These are phyloP conservation scores for Chalcis sispes DNA, from an alignment of 2,888 invertebrate species.

Conservation along the genomic window DNA sequence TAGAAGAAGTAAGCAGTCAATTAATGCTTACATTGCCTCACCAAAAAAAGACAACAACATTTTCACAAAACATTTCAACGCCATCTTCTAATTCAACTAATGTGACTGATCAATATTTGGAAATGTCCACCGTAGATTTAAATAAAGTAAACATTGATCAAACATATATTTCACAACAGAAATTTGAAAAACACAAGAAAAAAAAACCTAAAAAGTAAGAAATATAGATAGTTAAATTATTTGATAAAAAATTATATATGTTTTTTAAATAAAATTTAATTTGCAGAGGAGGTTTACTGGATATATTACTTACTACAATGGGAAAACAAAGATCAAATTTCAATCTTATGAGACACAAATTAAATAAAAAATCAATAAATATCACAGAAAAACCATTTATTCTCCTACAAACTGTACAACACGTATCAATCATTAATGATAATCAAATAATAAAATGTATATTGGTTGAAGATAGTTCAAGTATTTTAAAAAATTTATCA, in stretches of 20 bases:
- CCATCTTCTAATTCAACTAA: constrained; percentile 16
- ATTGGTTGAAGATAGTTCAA: constrained; percentile 35
- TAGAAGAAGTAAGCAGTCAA: constrained; percentile 52
- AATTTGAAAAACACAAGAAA: constrained; percentile 29
- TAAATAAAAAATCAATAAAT: constrained; percentile 31
- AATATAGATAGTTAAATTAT: not conserved
- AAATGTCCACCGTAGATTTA: constrained; percentile 25
- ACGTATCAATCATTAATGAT: constrained; percentile 43
- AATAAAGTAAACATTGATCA: constrained; percentile 43
- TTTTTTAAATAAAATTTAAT: constrained; percentile 9
- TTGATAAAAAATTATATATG: not conserved
- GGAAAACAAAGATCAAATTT: constrained; percentile 53
- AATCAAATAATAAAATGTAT: constrained; percentile 49
- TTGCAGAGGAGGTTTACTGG: constrained; percentile 49
- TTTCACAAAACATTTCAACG: constrained; percentile 48
- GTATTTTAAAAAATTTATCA: constrained; percentile 40
- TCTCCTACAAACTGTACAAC: constrained; percentile 45
- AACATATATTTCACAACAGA: constrained; percentile 26
- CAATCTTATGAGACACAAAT: constrained; percentile 47
- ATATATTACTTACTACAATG: constrained; percentile 31
- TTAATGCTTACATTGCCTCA: not conserved
- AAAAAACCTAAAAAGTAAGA: constrained; percentile 50
- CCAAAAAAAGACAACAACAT: not conserved
- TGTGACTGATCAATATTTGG: not conserved
- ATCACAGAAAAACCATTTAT: constrained; percentile 44